Evolutionary conservation across 2,888 invertebrate genomes (phyloP), one percentile per base, ranked within the genome.

Genomic region (Dynastes hyllus): DNA sequence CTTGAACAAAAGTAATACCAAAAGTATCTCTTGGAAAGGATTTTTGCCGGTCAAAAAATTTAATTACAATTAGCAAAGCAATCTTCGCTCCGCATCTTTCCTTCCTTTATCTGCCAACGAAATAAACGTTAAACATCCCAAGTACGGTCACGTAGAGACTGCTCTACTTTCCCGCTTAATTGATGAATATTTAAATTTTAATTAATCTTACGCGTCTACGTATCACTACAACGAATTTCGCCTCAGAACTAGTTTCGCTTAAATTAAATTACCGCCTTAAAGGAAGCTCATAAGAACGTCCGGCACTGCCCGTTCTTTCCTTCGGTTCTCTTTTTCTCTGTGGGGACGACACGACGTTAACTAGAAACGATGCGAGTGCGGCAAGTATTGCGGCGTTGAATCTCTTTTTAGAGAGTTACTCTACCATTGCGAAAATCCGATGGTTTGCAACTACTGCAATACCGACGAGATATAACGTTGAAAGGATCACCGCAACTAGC

Each of bases 171-270:
- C 53, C n/a, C n/a, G 53, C 6, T 53, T 53, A 53, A 53, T 53
- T 53, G 53, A 53, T 53, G 53, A 53, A 53, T 53, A 53, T 53
- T 53, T 53, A 53, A 53, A 53, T 53, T 1, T 53, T 53, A 53
- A 53, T 53, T 53, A 53, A 1, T 13, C 53, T 53, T 53, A n/a
- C n/a, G 16, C 53, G 53, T 16, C n/a, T 53, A 53, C n/a, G n/a
- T 53, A 53, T n/a, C 53, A 16, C 4, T 53, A 53, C 53, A 6
- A 53, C n/a, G n/a, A 53, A 53, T n/a, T 53, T 53, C 16, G 53
- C n/a, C 53, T n/a, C n/a, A 4, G 53, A 53, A 53, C n/a, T 53
- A 53, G 53, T 53, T 53, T 11, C 53, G 16, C n/a, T 53, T 16
- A 53, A 13, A 53, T 53, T 53, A 53, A 53, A 53, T 53, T 53